Percentiles rank a stretch among this genome's conserved stretches.
phyloP scores from a whole-genome alignment of 2,113 vertebrate genomes.

The Apistogramma diplotaenia region DNA sequence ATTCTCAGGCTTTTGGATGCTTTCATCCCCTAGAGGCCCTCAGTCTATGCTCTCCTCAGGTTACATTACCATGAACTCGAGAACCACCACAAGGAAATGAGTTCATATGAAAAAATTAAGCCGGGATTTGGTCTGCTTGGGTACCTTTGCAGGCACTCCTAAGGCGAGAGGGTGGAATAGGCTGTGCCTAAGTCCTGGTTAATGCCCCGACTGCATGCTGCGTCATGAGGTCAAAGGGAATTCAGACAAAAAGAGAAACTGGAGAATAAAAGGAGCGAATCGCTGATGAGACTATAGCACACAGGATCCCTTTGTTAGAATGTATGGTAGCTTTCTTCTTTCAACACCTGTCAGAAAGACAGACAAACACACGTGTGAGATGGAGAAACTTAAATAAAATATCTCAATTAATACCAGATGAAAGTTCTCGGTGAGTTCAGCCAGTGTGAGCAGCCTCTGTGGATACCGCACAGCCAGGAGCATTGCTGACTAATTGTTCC shows the following conservation, averaged over 20 bases:
- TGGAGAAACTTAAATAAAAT: conserved; percentile 57
- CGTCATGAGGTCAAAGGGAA: conserved; percentile 60
- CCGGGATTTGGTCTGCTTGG: conserved; percentile 73
- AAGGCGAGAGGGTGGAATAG: conserved; percentile 58
- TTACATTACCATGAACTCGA: conserved; percentile 76
- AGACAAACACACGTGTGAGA: conserved; percentile 51
- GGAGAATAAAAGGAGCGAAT: conserved; percentile 3
- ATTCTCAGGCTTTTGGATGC: conserved; percentile 78
- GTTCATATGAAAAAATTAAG: conserved; percentile 81
- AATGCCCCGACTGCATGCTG: conserved; percentile 49
- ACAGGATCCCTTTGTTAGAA: conserved; percentile 20
- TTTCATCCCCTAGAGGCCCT: conserved; percentile 78
- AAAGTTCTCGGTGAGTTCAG: conserved; percentile 62
- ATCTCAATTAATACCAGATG: conserved; percentile 76
- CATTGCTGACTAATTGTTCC: conserved; percentile 71
- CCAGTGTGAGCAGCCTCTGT: conserved; percentile 20
- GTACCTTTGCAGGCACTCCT: conserved; percentile 73
- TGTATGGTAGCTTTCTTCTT: conserved; percentile 50
- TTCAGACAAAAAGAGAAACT: conserved; percentile 47
- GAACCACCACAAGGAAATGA: conserved; percentile 80
- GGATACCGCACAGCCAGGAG: conserved; percentile 20
- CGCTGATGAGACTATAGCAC: background rate
- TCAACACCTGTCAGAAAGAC: conserved; percentile 68
- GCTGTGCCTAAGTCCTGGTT: conserved; percentile 57
- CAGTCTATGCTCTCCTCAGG: conserved; percentile 65